Evolutionary conservation across 1,140 invertebrate species (phyloP).

Genomic region (Pectinophora gossypiella): DNA sequence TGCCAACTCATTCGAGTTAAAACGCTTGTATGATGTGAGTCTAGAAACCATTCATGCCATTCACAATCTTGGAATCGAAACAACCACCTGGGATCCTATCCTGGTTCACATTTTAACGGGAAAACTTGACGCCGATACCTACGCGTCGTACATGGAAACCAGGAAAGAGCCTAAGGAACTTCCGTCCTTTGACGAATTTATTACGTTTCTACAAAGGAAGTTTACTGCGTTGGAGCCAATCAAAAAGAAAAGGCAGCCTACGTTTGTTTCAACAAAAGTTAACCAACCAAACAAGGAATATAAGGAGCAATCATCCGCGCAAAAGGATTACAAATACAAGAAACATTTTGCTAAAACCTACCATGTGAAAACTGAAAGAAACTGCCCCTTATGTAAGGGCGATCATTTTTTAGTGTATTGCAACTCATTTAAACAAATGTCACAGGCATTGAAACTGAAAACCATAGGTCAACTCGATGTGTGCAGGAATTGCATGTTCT

Average conservation of each 20-base stretch:
- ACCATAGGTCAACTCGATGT: neutral
- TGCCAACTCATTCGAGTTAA: neutral
- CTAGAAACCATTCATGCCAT: neutral
- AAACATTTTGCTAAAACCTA: neutral
- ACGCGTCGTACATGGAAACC: neutral
- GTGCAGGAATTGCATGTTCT: neutral
- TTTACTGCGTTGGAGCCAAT: neutral
- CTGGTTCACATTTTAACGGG: neutral
- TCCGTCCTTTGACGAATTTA: neutral
- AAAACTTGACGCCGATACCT: conserved; percentile 1
- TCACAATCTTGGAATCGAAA: neutral
- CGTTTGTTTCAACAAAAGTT: neutral
- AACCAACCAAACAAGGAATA: neutral
- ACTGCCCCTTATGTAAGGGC: neutral
- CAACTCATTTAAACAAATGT: neutral
- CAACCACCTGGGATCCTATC: neutral
- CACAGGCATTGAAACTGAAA: neutral
- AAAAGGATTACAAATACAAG: neutral
- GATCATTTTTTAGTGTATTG: neutral
- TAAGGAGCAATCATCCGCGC: neutral
- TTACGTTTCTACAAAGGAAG: neutral
- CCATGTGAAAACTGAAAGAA: neutral
- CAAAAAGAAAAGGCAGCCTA: neutral
- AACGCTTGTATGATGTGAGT: neutral
- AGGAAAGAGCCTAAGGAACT: neutral